Evolutionary conservation across 2,888 invertebrate species (phyloP), one percentile per base, ranked within the genome.

Genomic region (Macroteleia sp.): DNA sequence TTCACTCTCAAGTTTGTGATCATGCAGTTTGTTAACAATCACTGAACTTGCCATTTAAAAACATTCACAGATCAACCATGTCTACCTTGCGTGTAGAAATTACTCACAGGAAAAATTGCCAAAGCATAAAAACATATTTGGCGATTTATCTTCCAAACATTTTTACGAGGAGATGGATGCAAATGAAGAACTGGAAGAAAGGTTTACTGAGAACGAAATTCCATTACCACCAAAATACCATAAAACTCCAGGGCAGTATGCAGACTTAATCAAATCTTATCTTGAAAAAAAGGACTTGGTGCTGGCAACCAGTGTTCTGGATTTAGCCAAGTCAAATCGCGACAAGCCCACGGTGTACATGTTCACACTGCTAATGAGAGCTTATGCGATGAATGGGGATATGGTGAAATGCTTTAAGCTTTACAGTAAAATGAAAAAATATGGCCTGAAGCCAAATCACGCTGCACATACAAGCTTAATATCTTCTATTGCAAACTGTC

Each of bases 381-480:
- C 94, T 6, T 96, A 96, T 91, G 97, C 96, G 1, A 92, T 94
- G 83, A 95, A 95, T 0, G 98, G 98, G 0, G 96, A 97, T 85
- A 94, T 97, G 1, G 95, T 96, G 84, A 97, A 96, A 91, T 97
- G 97, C 1, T 98, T 97, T 88, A 93, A 94, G 82, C 92, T 98
- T 1, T 98, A 94, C 85, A 96, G 95, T 85, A 94, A 95, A 89
- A 96, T 98, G 96, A 96, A 96, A 85, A 94, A 94, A 86, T 92
- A 95, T 39, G 95, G 94, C 0, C 88, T 97, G 0, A 92, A 92
- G 79, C 94, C 95, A 0, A 95, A 94, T 20, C 94, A 93, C 0
- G 94, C 95, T 14, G 95, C 96, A 0, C 97, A 97, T 86, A 97
- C 97, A 0, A 95, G 96, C 73, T 92, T 99, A 22, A 96, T 99